Evolutionary conservation across 2,113 vertebrate species (phyloP), one percentile per base, ranked within the genome.

Genomic region (Gymnorhina tibicen): DNA sequence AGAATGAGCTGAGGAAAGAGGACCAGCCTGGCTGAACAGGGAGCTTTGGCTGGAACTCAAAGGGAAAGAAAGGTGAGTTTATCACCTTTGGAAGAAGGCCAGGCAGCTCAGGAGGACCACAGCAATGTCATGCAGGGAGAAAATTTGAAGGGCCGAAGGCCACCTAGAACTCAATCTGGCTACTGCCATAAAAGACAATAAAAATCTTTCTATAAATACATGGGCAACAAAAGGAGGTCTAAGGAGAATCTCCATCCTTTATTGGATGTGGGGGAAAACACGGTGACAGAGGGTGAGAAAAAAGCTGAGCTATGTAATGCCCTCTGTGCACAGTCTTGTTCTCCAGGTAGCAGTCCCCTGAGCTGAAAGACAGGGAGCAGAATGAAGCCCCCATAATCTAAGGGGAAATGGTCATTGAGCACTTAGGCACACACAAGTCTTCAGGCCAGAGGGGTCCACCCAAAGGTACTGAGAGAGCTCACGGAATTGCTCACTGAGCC

Each of bases 241-340:
- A 22, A 64, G 58, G 21, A 80, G 14, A 77, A 27, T 47, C 39
- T 66, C 18, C 7, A 24, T 32, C 21, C 24, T 52, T 46, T 64
- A 6, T 17, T 59, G 44, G 33, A 4, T 70, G 4, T 7, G 0
- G 3, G 6, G 4, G 15, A 3, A 19, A 32, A 37, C 6, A 26
- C 2, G 4, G 15, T 41, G 44, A 46, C 8, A 56, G 47, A 82
- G n/a, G 11, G 4, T 82, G 49, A 75, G 32, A 19, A 44, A 68
- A 81, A 69, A 21, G 7, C 18, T 67, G 60, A 75, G 35, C 27
- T 16, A 4, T 41, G 17, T 28, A 56, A 37, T 42, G 27, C 35
- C 41, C 37, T 44, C 58, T 78, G 21, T 84, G 18, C 7, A 20
- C 47, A 49, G 26, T 56, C 16, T 41, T 60, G 3, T 55, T 26